Conservation (phyloP, 64 coral and sea anemone species). For the Montipora capricornis region DNA sequence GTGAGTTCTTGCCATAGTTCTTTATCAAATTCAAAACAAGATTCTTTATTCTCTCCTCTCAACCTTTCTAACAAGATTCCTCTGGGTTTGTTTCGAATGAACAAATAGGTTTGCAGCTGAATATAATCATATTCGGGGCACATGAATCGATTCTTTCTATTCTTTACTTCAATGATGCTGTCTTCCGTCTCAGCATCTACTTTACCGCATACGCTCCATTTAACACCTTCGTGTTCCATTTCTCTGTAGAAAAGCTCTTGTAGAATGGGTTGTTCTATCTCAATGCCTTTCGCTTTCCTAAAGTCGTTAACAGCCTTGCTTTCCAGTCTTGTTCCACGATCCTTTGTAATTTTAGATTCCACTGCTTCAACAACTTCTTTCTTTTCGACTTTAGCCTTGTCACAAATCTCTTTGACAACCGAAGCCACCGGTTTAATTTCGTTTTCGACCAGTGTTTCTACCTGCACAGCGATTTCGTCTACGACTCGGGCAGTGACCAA, state of each 20-base stretch:
- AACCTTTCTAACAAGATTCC: slow-evolving; percentile 91
- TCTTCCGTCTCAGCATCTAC: slow-evolving; percentile 85
- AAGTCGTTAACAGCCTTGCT: slow-evolving; percentile 74
- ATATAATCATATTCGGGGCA: slow-evolving; percentile 90
- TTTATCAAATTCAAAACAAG: slow-evolving; percentile 80
- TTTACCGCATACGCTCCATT: slow-evolving; percentile 81
- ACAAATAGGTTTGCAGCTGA: slow-evolving; percentile 95
- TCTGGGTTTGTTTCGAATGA: slow-evolving; percentile 74
- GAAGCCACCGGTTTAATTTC: slow-evolving; percentile 82
- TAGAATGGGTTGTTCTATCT: slow-evolving; percentile 42
- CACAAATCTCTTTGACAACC: slow-evolving; percentile 83
- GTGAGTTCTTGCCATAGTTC: slow-evolving; percentile 77
- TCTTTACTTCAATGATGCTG: slow-evolving; percentile 96
- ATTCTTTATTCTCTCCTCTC: slow-evolving; percentile 74
- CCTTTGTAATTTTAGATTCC: slow-evolving; percentile 76
- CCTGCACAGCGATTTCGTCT: slow-evolving; percentile 23
- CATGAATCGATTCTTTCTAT: slow-evolving; percentile 93
- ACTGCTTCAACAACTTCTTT: slow-evolving; percentile 82
- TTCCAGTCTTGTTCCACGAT: slow-evolving; percentile 88
- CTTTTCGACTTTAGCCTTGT: slow-evolving; percentile 44
- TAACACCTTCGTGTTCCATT: slow-evolving; percentile 72
- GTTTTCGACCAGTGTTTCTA: slow-evolving; percentile 69
- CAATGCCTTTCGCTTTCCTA: slow-evolving; percentile 65
- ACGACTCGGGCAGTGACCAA: slow-evolving; percentile 46
- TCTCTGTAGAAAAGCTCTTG: slow-evolving; percentile 53